These are phyloP conservation scores for Busseola fusca DNA, from an alignment of 2,888 invertebrate species.

Conservation along the genomic window DNA sequence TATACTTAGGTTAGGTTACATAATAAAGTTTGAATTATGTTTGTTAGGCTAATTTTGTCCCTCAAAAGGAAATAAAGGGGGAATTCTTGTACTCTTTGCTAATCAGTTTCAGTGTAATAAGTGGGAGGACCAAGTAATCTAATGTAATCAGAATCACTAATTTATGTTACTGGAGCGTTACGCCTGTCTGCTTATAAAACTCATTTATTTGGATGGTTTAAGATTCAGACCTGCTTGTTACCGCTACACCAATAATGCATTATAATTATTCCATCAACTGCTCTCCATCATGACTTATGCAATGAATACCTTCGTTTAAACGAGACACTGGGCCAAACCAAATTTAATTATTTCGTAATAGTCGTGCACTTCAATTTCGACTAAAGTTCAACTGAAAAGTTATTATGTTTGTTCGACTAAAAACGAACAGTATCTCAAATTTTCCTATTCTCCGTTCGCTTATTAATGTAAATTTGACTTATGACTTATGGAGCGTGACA, in stretches of 20 bases:
- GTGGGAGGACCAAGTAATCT: not conserved
- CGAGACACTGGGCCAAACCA: not conserved
- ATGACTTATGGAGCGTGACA: conserved; percentile 15
- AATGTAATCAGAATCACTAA: not conserved
- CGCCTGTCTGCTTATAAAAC: no score
- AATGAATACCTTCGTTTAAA: conserved; percentile 4
- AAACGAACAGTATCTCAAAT: conserved; percentile 41
- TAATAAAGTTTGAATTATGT: not conserved
- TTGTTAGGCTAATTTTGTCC: not conserved
- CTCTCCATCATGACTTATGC: conserved; percentile 27
- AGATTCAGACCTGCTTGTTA: conserved; percentile 21
- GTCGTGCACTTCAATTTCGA: conserved; percentile 32
- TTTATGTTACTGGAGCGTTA: conserved; percentile 1
- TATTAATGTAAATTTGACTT: conserved; percentile 41
- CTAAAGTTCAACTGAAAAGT: conserved; percentile 32
- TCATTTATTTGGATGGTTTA: not conserved
- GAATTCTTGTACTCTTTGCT: not conserved
- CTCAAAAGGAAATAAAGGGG: not conserved
- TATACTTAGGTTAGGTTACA: no score
- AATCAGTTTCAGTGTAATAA: not conserved
- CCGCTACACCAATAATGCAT: conserved; percentile 11
- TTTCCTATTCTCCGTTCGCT: conserved; percentile 43
- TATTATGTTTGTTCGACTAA: conserved; percentile 31
- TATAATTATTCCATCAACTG: conserved; percentile 31
- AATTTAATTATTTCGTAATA: conserved; percentile 19